Percentiles rank a stretch among this genome's conserved stretches.
These are phyloP conservation scores for Apodemus sylvaticus DNA, from an alignment of 2,113 vertebrate genomes.

Conservation along the genomic window DNA sequence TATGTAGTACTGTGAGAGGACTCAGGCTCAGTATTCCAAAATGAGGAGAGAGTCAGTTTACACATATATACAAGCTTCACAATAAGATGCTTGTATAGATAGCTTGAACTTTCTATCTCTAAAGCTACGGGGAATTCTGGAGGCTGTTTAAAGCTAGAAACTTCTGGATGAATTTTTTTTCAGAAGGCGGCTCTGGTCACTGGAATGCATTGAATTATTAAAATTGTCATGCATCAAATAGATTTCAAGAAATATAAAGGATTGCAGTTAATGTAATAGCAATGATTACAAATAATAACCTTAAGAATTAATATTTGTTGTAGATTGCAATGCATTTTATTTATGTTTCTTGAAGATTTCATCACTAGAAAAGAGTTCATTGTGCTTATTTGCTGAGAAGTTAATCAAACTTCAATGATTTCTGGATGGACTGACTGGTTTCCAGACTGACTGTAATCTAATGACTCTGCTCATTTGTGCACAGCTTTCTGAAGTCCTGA, in stretches of 20 bases:
- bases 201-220: not conserved
- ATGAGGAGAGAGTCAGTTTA: not conserved
- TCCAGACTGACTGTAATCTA: not conserved
- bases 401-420: not conserved
- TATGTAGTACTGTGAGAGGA: not conserved
- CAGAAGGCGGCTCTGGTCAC: not conserved
- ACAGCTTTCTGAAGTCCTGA: not conserved
- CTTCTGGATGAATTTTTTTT: not conserved
- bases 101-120: not conserved
- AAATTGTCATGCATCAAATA: not conserved
- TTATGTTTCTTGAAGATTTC: not conserved
- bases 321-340: slow-evolving; percentile 1
- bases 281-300: not conserved
- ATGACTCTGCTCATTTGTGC: not conserved
- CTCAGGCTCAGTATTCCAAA: not conserved
- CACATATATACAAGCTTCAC: not conserved
- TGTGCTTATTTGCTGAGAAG: not conserved
- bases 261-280: not conserved
- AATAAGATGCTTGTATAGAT: not conserved
- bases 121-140: not conserved
- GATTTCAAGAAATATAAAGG: slow-evolving; percentile 1
- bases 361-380: not conserved
- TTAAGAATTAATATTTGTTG: not conserved
- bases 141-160: not conserved
- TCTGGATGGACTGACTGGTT: not conserved